These are phyloP conservation scores for Drosophila suboccidentalis DNA, from an alignment of 2,888 invertebrate genomes.

Conservation along the genomic window DNA sequence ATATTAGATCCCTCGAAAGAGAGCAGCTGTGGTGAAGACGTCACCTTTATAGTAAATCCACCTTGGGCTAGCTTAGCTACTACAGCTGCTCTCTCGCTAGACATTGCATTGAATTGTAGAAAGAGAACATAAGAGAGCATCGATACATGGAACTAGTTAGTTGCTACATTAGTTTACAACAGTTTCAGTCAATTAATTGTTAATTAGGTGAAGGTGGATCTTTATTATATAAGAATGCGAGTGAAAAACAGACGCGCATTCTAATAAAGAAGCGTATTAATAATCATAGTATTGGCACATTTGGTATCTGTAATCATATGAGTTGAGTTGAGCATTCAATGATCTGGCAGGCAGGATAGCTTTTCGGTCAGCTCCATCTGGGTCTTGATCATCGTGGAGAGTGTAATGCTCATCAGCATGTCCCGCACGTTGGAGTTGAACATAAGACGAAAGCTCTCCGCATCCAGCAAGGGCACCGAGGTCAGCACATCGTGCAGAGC, in stretches of 20 bases:
- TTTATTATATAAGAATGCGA: background rate
- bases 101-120: too few relatives aligned
- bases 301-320: background rate
- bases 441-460: constrained; percentile 55
- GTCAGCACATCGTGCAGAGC: constrained; percentile 51
- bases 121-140: too few relatives aligned
- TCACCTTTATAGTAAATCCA: too few relatives aligned
- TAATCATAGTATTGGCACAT: background rate
- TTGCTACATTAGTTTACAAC: too few relatives aligned
- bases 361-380: constrained; percentile 65
- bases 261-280: background rate
- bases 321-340: background rate
- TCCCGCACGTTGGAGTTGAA: constrained; percentile 50
- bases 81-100: background rate
- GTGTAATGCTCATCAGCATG: constrained; percentile 51
- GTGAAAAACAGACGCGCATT: background rate
- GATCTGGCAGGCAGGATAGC: constrained; percentile 46
- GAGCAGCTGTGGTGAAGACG: too few relatives aligned
- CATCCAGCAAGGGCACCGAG: constrained; percentile 59
- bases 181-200: too few relatives aligned
- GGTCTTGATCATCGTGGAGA: constrained; percentile 54
- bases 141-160: too few relatives aligned
- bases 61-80: background rate
- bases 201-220: background rate
- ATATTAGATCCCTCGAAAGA: too few relatives aligned